Conservation (phyloP, 53 echinoderm and acorn worm genomes). For the Astropecten irregularis region DNA sequence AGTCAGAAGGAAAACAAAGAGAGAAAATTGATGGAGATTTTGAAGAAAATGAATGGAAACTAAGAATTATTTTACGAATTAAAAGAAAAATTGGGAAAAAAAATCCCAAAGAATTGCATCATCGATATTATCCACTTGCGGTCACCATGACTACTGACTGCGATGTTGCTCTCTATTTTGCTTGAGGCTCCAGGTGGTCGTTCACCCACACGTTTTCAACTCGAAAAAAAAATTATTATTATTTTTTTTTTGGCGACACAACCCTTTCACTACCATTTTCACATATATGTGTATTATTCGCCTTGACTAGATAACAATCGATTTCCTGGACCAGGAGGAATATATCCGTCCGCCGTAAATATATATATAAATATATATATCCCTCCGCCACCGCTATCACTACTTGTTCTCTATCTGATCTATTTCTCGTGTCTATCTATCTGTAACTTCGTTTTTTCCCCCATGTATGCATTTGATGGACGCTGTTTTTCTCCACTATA, state of each 20-base stretch:
- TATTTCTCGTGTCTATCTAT: constrained; percentile 1
- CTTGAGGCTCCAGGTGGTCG: constrained; percentile 65
- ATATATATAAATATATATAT: no score
- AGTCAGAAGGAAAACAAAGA: background rate
- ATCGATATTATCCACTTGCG: background rate
- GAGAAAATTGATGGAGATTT: background rate
- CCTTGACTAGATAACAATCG: constrained; percentile 9
- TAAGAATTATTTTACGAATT: no score
- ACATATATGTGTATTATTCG: background rate
- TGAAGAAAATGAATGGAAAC: no score
- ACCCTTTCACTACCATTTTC: constrained; percentile 24
- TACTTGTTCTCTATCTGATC: background rate
- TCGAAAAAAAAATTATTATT: no score
- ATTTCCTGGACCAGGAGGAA: background rate
- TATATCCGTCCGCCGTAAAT: constrained; percentile 34
- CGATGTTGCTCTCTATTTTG: constrained; percentile 69
- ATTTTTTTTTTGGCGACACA: no score
- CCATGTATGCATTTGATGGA: constrained; percentile 57
- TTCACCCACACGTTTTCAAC: constrained; percentile 42
- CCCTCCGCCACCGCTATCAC: constrained; percentile 15
- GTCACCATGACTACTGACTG: constrained; percentile 44
- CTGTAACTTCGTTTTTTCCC: constrained; percentile 49
- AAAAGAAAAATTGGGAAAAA: background rate
- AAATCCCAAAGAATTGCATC: background rate
- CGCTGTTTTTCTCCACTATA: constrained; percentile 26